Conservation (phyloP, 2,113 vertebrate genomes). For the Macrotus californicus region DNA sequence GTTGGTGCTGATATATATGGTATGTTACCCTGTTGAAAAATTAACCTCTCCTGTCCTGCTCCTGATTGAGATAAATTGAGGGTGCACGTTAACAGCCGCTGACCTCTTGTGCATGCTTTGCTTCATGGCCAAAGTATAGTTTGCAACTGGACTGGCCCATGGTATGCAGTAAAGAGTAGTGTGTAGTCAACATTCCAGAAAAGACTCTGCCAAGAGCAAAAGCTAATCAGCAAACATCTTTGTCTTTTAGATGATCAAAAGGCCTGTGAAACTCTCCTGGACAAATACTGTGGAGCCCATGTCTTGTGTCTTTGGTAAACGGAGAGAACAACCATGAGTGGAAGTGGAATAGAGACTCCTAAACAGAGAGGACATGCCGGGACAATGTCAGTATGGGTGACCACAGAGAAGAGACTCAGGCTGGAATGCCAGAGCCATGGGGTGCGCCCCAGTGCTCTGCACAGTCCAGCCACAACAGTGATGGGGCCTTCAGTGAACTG, state of each 20-base stretch:
- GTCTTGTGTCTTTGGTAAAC: not conserved
- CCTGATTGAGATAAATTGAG: not conserved
- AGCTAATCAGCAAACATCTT: not conserved
- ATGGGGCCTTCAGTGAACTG: not conserved
- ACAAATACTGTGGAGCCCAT: not conserved
- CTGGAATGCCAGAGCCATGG: not conserved
- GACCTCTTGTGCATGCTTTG: not conserved
- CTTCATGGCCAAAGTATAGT: not conserved
- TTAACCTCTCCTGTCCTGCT: constrained; percentile 15
- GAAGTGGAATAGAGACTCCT: not conserved
- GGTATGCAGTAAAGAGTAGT: not conserved
- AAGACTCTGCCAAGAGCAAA: not conserved
- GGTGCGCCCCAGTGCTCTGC: not conserved
- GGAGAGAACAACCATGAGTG: not conserved
- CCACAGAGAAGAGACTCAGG: not conserved
- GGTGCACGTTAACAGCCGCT: not conserved
- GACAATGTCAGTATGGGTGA: not conserved
- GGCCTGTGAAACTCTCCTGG: not conserved
- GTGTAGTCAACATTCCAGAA: not conserved
- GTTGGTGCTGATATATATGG: constrained; percentile 51
- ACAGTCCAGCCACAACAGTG: not conserved
- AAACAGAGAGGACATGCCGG: not conserved
- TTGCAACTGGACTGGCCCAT: not conserved
- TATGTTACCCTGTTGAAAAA: not conserved
- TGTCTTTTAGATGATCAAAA: not conserved